Evolutionary conservation across 1,140 invertebrate genomes (phyloP).

Genomic region (Penaeus indicus): DNA sequence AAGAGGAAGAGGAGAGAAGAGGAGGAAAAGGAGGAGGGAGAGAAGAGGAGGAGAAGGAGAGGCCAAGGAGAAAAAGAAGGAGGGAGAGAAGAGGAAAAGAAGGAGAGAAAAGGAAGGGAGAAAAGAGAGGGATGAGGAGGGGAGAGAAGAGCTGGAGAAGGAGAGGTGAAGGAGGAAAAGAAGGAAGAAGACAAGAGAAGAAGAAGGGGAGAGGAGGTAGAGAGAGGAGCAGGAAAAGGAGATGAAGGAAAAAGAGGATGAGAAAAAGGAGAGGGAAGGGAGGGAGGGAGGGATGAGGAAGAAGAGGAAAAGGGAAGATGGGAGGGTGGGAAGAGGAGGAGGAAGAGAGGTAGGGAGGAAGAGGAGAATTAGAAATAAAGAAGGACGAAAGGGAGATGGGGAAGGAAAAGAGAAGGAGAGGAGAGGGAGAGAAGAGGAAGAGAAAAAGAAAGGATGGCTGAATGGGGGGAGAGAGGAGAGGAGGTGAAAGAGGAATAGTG

Average conservation of each 20-base stretch:
- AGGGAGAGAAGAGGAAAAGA: neutral
- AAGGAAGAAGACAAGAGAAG: neutral
- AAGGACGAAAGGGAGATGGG: too few species aligned
- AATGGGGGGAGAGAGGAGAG: too few species aligned
- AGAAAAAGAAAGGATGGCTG: too few species aligned
- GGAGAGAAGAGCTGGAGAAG: neutral
- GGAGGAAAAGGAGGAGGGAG: neutral
- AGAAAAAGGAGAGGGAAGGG: neutral
- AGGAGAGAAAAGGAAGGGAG: constrained; percentile 13
- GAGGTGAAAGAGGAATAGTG: too few species aligned
- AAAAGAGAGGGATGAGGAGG: neutral
- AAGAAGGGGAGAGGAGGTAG: neutral
- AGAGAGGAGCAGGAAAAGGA: neutral
- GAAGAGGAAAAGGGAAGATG: too few species aligned
- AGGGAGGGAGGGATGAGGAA: neutral
- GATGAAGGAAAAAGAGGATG: neutral
- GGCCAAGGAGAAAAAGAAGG: neutral
- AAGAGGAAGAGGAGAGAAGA: neutral
- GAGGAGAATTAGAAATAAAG: too few species aligned
- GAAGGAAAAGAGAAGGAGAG: too few species aligned
- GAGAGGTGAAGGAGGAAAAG: neutral
- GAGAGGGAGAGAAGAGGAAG: too few species aligned
- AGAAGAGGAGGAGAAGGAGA: neutral
- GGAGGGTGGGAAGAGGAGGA: too few species aligned
- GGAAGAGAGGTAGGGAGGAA: too few species aligned